phyloP scores from a whole-genome alignment of 2,797 vertebrate genomes.

The Chlorospingus flavigularis region DNA sequence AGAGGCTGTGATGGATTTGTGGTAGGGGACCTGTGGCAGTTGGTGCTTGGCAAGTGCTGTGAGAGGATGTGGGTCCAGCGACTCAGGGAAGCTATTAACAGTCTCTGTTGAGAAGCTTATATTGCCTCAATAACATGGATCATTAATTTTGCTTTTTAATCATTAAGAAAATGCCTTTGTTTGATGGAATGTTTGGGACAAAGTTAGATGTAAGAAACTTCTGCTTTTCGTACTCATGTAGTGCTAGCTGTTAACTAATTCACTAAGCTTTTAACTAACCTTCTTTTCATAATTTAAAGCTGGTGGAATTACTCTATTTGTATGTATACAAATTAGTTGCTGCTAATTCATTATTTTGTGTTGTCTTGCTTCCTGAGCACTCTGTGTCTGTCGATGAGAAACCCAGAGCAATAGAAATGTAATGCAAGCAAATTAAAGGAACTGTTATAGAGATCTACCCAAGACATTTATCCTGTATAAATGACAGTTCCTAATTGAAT shows the following conservation, averaged over 20 bases:
- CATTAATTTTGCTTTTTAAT: constrained; percentile 56
- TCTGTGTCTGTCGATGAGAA: neutral
- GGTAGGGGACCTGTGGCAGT: neutral
- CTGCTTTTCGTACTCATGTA: neutral
- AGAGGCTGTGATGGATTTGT: neutral
- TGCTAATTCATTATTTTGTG: neutral
- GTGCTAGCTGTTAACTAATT: neutral
- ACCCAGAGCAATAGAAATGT: neutral
- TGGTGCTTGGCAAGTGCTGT: neutral
- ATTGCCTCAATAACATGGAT: constrained; percentile 27
- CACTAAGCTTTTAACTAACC: neutral
- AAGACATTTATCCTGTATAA: neutral
- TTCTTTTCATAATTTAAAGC: constrained; percentile 16
- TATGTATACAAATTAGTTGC: neutral
- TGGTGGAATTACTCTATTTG: neutral
- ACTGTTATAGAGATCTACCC: neutral
- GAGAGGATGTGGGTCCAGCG: neutral
- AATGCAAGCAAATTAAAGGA: constrained; percentile 16
- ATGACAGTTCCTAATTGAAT: constrained; percentile 8
- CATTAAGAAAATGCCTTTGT: constrained; percentile 49
- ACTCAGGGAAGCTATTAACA: constrained; percentile 24
- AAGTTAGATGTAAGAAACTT: neutral
- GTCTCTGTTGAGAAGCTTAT: neutral
- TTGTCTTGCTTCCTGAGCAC: neutral
- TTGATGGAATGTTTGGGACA: neutral